Base-by-base conservation (phyloP, 2,797 vertebrate genomes). In the Lepus townsendii region DNA sequence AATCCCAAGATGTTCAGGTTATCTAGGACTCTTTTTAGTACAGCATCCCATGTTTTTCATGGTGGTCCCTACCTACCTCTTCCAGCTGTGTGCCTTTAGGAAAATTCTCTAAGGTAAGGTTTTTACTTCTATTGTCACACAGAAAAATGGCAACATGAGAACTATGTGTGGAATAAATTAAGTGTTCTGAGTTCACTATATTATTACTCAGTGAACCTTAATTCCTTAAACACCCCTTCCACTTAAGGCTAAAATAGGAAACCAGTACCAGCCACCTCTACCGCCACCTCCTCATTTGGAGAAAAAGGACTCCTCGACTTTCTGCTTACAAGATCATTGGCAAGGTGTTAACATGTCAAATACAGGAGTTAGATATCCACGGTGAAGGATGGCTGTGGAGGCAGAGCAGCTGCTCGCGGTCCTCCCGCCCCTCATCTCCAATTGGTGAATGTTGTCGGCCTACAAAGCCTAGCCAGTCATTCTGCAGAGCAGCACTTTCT, bases 301-400 rank as follows among this genome's bases (percentile, higher is more conserved):
- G n/a, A 95, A 80, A 76, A 22, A 88, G 20, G n/a, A 27, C 27
- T 91, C 84, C 11, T 73, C 79, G 80, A 50, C 71, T 82, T 93
- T 86, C 47, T 94, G 52, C 16, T 68, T 86, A 62, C 10, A 19
- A 62, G 30, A 73, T 78, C 50, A 60, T 91, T 62, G 54, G 26
- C 7, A 92, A 91, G 54, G 72, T 93, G 82, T 24, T 76, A 89
- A 66, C 71, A 83, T 69, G 54, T 92, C 72, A 90, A 66, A 87
- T 86, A 82, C 1, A 80, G 7, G 16, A 20, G 60, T 42, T 62
- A 42, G 13, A 52, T 65, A 68, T 62, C 71, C 42, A 24, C 10
- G 90, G 42, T 38, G 66, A 89, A 87, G 30, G 73, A 65, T 32
- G 22, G 38, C 26, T 60, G 17, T 42, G 35, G 91, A 94, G 47